A percentile compares a stretch with the other conserved stretches of the same genome.
Conservation (phyloP, 2,797 vertebrate species). For the Bovichtus variegatus region DNA sequence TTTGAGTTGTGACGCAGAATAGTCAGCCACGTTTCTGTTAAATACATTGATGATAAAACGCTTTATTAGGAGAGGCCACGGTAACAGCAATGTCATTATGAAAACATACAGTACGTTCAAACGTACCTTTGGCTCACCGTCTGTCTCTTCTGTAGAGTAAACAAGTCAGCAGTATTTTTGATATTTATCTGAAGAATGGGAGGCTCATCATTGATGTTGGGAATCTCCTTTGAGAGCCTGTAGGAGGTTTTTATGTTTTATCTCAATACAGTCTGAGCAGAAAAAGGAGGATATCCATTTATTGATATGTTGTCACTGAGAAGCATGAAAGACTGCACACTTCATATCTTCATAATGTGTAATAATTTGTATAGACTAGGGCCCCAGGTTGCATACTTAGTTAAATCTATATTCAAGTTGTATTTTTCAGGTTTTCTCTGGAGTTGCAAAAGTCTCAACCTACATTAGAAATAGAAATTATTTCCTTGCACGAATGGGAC, state of each 20-base stretch:
- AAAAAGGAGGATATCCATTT: conserved; percentile 37
- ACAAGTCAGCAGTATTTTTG: conserved; percentile 28
- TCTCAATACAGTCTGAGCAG: conserved; percentile 37
- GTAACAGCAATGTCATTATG: conserved; percentile 8
- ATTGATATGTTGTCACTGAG: conserved; percentile 34
- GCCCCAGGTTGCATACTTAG: conserved; percentile 35
- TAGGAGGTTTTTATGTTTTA: conserved; percentile 45
- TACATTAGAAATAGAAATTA: conserved; percentile 2
- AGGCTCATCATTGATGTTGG: conserved; percentile 20
- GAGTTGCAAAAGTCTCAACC: conserved; percentile 10
- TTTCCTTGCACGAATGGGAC: conserved; percentile 11
- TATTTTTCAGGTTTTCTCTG: conserved; percentile 8
- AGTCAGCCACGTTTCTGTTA: background rate
- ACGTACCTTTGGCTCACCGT: conserved; percentile 32
- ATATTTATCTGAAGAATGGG: conserved; percentile 19
- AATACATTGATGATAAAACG: conserved; percentile 19
- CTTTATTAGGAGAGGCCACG: background rate
- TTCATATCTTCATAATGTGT: conserved; percentile 30
- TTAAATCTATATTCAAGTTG: background rate
- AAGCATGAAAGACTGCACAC: conserved; percentile 16
- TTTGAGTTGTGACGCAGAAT: conserved; percentile 37
- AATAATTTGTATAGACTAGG: conserved; percentile 15
- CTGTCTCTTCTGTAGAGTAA: conserved; percentile 38
- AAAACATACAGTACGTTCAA: conserved; percentile 13
- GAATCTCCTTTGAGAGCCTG: conserved; percentile 37